A percentile compares a stretch with the other conserved stretches of the same genome.
phyloP scores from a whole-genome alignment of 2,888 invertebrate genomes.

The Lordiphosa fenestrarum region DNA sequence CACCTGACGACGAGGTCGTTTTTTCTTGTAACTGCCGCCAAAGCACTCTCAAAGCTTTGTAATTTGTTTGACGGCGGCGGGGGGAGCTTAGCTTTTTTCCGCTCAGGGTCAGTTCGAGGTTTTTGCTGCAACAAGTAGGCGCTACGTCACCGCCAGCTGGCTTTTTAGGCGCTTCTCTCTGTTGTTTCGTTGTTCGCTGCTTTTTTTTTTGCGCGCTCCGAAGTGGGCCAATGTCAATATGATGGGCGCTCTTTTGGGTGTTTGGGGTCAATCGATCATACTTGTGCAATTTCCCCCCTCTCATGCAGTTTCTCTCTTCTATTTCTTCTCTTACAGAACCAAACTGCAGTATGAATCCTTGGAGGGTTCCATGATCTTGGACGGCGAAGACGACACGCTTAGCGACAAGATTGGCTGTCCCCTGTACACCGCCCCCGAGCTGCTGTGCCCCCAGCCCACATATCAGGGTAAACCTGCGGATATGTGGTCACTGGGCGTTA shows the following conservation, averaged over 20 bases:
- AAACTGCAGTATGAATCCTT: conserved; percentile 79
- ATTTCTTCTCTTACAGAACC: conserved; percentile 66
- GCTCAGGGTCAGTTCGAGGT: conserved; percentile 80
- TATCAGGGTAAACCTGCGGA: conserved; percentile 79
- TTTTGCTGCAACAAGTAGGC: conserved; percentile 58
- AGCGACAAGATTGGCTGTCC: conserved; percentile 80
- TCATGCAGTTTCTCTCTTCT: conserved; percentile 18
- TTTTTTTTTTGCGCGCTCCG: conserved; percentile 52
- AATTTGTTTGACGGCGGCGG: conserved; percentile 45
- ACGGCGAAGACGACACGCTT: conserved; percentile 75
- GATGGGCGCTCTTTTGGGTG: conserved; percentile 60
- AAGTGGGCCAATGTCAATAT: conserved; percentile 77
- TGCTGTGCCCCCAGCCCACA: conserved; percentile 77
- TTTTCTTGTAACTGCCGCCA: conserved; percentile 39
- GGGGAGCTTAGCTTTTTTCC: conserved; percentile 49
- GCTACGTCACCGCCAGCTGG: conserved; percentile 34
- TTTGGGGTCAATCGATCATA: conserved; percentile 59
- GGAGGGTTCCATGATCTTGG: conserved; percentile 79
- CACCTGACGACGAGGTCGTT: conserved; percentile 17
- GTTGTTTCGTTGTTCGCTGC: conserved; percentile 9
- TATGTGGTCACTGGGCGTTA: conserved; percentile 79
- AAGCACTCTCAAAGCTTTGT: conserved; percentile 31
- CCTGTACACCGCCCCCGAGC: conserved; percentile 78
- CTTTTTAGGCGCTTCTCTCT: conserved; percentile 17
- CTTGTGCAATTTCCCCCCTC: conserved; percentile 29